Base-by-base conservation (phyloP, 2,113 vertebrate genomes). In the Labeo rohita region DNA sequence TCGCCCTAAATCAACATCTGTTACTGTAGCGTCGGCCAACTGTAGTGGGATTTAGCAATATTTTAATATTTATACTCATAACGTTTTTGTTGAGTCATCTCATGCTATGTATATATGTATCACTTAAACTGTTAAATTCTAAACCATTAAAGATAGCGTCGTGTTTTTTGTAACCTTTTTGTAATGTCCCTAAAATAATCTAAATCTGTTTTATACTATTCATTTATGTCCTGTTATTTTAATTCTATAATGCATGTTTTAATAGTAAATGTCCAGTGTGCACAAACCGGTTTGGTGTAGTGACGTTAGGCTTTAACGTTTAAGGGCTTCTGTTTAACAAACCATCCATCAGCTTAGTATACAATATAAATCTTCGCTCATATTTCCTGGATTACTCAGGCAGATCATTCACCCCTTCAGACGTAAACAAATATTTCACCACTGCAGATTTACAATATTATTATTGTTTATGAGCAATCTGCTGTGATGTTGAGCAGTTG, bases 401-500 rank as follows among this genome's bases (percentile, higher is more conserved):
- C 36, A 28, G 8, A 52, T 82, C 80, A 54, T 36, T 54, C 43
- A 56, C 34, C 28, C 50, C 9, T 74, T 84, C 49, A 39, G 18
- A 59, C 18, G 2, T 73, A 73, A 84, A 84, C 34, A 45, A 28
- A 59, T 73, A 45, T 45, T 28, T 59, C 36, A 56, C 34, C 82
- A 59, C 23, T 74, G 82, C 49, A 73, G 36, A 84, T 59, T 84
- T 16, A 72, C 52, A 74, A n/a, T 18, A 70, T 70, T 70, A 52
- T 84, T 59, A 23, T 73, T 59, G 50, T 84, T 73, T 84, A 56
- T 84, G 65, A 76, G 59, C 70, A 83, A 39, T 82, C 34, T 83
- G 49, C 74, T 50, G 47, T 87, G 80, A 74, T 54, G 80, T 34
- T 54, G 86, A 92, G 83, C 23, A 87, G 95, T 97, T 95, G 94